Evolutionary conservation across 2,113 vertebrate genomes (phyloP), one percentile per base, ranked within the genome.

Genomic region (Ciconia stormi): DNA sequence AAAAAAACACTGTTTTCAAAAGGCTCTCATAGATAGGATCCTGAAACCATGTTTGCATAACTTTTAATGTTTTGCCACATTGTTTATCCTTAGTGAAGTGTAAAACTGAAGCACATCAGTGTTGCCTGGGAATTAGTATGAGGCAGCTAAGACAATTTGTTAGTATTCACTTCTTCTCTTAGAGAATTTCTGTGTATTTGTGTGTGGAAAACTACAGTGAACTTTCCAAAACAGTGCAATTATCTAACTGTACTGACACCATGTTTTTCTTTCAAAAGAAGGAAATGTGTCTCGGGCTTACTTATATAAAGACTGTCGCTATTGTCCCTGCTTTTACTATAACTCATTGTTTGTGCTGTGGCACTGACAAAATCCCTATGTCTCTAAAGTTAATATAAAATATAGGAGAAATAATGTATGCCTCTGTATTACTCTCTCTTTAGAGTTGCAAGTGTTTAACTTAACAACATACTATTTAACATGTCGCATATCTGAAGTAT

Each of bases 11-110:
- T 88, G 46, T 49, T 82, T 86, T 95, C 44, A 69, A 93, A 97
- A 82, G 72, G 47, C 86, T 90, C 74, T 92, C 91, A 30, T 77
- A 94, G 89, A 96, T 91, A 96, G 97, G 95, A 97, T 95, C 89
- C 96, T 69, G 59, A 95, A 97, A 92, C 65, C 67, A 27, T 34
- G 93, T 84, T 80, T 92, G 67, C 66, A 77, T 87, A 92, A 72
- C 74, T 97, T 89, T 95, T 87, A 80, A 92, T 84, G 71, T 92
- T 95, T 96, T 94, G 86, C 87, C 89, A 93, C 79, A 85, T 74
- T 95, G 71, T 92, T 92, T 91, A 87, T 86, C 79, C 72, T 49
- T 59, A 96, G 86, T 81, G 88, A 89, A 87, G 59, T 80, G 66
- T 96, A 94, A 95, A 96, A 96, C 81, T 47, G 65, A 91, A 91